Conservation (phyloP, 2,113 vertebrate genomes). For the Microtus oregoni region DNA sequence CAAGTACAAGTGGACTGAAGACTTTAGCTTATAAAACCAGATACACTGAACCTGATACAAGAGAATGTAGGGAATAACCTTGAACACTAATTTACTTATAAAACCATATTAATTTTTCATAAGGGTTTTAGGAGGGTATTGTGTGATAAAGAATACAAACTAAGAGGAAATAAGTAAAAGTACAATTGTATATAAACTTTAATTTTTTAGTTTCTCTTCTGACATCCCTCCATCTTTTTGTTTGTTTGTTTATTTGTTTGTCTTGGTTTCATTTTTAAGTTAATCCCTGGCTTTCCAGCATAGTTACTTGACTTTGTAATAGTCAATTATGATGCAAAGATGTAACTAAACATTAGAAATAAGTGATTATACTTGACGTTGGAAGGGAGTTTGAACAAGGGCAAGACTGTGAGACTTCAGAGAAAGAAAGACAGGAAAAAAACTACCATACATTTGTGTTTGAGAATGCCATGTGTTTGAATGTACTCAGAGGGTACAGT, state of each 20-base stretch:
- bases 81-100: not conserved
- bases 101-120: not conserved
- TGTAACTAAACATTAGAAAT: not conserved
- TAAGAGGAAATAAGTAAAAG: not conserved
- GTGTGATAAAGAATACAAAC: not conserved
- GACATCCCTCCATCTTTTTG: accelerated
- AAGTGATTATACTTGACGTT: not conserved
- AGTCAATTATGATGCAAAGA: not conserved
- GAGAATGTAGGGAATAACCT: not conserved
- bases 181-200: not conserved
- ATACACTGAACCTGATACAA: not conserved
- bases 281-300: not conserved
- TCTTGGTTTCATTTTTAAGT: not conserved
- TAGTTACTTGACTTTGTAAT: not conserved
- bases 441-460: accelerated
- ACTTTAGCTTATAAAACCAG: not conserved
- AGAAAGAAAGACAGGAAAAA: not conserved
- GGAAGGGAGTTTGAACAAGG: not conserved
- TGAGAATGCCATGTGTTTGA: not conserved
- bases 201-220: not conserved
- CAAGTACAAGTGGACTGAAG: not conserved
- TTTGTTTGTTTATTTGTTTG: not conserved
- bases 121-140: accelerated
- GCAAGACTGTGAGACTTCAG: no score
- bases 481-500: not conserved